Conservation (phyloP, 2,797 vertebrate species). For the Thalassophryne amazonica region DNA sequence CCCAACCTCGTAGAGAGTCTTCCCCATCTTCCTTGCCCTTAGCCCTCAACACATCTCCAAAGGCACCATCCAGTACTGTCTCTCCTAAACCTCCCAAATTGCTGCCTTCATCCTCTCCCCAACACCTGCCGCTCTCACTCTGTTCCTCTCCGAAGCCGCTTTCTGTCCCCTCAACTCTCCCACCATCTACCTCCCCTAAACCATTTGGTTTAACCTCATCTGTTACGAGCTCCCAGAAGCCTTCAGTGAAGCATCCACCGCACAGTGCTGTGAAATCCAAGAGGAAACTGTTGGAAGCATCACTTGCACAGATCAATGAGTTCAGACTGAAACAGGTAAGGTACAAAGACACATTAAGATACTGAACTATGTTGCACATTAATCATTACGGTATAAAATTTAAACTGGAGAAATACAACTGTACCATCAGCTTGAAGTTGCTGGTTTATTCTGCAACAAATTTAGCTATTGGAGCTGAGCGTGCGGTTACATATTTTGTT, state of each 20-base stretch:
- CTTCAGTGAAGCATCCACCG: constrained; percentile 54
- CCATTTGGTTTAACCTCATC: constrained; percentile 70
- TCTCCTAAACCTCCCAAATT: constrained; percentile 83
- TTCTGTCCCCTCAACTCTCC: constrained; percentile 88
- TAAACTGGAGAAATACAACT: not conserved
- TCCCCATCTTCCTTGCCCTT: constrained; percentile 89
- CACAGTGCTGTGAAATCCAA: constrained; percentile 78
- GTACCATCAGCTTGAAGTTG: constrained; percentile 5
- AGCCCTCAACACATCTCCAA: constrained; percentile 76
- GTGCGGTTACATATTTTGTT: constrained; percentile 7
- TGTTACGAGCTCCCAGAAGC: constrained; percentile 64
- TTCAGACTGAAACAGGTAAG: constrained; percentile 93
- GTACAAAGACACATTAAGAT: constrained; percentile 4
- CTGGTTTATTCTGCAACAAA: constrained; percentile 23
- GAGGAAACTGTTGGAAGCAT: constrained; percentile 93
- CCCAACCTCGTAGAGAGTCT: constrained; percentile 85
- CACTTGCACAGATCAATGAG: constrained; percentile 87
- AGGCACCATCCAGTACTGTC: constrained; percentile 78
- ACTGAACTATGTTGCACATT: not conserved
- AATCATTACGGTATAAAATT: constrained; percentile 1
- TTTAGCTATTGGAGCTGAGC: constrained; percentile 13
- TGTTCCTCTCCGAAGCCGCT: constrained; percentile 88
- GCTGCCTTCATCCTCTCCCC: constrained; percentile 84
- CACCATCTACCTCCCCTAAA: constrained; percentile 88
- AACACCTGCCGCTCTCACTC: constrained; percentile 80